phyloP scores from a whole-genome alignment of 2,113 vertebrate species.

The Carlito syrichta region DNA sequence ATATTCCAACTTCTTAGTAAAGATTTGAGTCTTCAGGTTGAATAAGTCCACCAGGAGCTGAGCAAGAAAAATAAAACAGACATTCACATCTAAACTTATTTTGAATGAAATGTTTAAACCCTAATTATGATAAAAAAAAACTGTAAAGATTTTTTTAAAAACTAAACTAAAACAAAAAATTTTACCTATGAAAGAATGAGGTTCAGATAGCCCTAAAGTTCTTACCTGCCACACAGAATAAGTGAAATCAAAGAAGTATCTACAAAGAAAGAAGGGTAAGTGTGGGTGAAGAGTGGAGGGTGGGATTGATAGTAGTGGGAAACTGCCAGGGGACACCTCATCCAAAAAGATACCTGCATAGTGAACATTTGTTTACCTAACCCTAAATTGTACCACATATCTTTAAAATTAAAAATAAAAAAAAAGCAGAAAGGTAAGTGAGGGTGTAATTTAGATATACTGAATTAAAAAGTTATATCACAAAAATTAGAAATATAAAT shows the following conservation, averaged over 20 bases:
- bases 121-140: neutral
- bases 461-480: too few species aligned
- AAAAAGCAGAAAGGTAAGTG: neutral
- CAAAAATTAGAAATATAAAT: too few species aligned
- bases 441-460: rapidly evolving
- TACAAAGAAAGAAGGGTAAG: too few species aligned
- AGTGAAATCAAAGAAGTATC: neutral
- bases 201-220: neutral
- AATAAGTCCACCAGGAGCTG: neutral
- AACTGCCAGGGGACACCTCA: too few species aligned
- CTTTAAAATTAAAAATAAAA: too few species aligned
- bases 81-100: neutral
- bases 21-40: neutral
- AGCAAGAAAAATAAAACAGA: neutral
- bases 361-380: too few species aligned
- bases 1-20: neutral
- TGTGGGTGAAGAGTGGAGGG: too few species aligned
- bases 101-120: neutral
- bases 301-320: too few species aligned
- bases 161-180: neutral
- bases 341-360: too few species aligned
- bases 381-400: too few species aligned
- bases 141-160: neutral
- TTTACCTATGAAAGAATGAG: neutral
- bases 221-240: neutral